Conservation (phyloP, 2,797 vertebrate species). For the Anguilla obscura region DNA sequence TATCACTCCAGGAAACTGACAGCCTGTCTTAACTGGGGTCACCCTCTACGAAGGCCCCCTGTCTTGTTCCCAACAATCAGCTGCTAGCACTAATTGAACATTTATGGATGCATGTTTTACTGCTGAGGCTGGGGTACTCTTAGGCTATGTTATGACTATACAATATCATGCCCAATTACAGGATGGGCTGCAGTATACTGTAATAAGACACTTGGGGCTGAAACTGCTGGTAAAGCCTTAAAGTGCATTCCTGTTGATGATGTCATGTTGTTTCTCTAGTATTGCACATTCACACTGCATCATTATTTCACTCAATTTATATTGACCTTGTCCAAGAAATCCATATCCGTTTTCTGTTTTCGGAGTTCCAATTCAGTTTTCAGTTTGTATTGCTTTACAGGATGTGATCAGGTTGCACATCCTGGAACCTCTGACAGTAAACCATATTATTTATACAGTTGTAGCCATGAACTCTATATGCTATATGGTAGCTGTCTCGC, state of each 20-base stretch:
- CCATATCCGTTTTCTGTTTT: slow-evolving; percentile 10
- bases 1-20: not conserved
- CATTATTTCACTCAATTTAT: not conserved
- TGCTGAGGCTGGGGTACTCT: not conserved
- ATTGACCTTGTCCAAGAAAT: slow-evolving; percentile 10
- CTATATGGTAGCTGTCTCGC: not conserved
- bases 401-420: not conserved
- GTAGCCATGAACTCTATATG: not conserved
- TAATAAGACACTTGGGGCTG: not conserved
- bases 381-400: slow-evolving; percentile 9
- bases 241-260: slow-evolving; percentile 2
- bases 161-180: not conserved
- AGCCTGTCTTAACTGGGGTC: not conserved
- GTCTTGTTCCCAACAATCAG: not conserved
- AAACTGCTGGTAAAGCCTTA: not conserved
- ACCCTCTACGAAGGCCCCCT: not conserved
- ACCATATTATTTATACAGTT: not conserved
- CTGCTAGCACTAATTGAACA: not conserved
- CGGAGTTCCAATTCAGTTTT: not conserved
- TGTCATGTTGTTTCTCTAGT: not conserved
- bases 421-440: not conserved
- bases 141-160: not conserved
- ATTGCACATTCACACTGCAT: not conserved
- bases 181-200: not conserved
- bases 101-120: not conserved